phyloP scores from a whole-genome alignment of 2,113 vertebrate species.

The Gallinago undulata region DNA sequence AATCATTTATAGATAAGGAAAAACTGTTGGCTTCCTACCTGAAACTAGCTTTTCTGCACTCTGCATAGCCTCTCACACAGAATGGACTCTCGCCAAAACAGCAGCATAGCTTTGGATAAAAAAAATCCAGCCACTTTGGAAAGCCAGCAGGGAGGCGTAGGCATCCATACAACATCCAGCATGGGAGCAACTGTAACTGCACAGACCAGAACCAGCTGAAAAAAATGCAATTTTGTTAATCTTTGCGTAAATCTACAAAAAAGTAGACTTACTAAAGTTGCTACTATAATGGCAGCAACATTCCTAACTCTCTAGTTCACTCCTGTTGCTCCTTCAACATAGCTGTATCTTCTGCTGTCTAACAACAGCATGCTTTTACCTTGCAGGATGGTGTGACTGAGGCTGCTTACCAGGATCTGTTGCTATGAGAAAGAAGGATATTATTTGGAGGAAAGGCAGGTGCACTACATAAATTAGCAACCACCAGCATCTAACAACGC shows the following conservation, averaged over 20 bases:
- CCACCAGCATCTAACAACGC: constrained; percentile 6
- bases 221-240: not conserved
- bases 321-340: not conserved
- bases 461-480: constrained; percentile 38
- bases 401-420: constrained; percentile 22
- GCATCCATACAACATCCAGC: not conserved
- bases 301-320: not conserved
- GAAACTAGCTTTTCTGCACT: not conserved
- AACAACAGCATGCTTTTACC: constrained; percentile 10
- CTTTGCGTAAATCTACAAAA: not conserved
- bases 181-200: not conserved
- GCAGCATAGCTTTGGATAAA: not conserved
- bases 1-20: not conserved
- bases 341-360: not conserved
- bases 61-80: not conserved
- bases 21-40: not conserved
- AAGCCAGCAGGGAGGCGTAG: not conserved
- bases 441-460: constrained; percentile 26
- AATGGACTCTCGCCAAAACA: not conserved
- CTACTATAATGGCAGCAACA: fast-evolving
- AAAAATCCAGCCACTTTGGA: not conserved
- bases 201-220: not conserved
- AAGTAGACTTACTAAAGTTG: not conserved
- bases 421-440: constrained; percentile 48
- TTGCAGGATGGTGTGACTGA: not conserved